Percentiles rank a stretch among this genome's conserved stretches.
phyloP scores from a whole-genome alignment of 2,888 invertebrate genomes.

The Drosophila prostipennis region DNA sequence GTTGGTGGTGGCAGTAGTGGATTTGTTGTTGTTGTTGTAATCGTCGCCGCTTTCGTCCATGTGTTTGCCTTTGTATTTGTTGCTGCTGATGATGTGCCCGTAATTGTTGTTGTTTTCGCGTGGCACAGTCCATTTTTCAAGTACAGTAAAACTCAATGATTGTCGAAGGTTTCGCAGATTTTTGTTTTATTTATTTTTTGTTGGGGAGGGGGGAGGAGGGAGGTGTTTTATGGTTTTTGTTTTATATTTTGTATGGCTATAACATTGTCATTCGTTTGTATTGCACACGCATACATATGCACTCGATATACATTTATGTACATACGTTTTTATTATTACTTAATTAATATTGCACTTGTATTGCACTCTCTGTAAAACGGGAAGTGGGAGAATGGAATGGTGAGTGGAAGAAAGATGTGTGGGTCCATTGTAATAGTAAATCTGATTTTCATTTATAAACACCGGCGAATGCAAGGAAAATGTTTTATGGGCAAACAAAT shows the following conservation, averaged over 20 bases:
- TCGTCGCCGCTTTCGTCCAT: slow-evolving; percentile 36
- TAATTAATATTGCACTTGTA: slow-evolving; percentile 65
- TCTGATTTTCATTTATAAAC: slow-evolving; percentile 35
- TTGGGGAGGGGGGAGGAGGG: neutral
- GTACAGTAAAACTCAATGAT: slow-evolving; percentile 46
- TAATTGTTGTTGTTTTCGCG: slow-evolving; percentile 32
- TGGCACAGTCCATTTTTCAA: slow-evolving; percentile 52
- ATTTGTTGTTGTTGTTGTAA: slow-evolving; percentile 4
- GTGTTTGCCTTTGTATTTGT: slow-evolving; percentile 17
- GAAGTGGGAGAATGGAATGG: slow-evolving; percentile 4
- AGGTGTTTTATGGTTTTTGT: slow-evolving; percentile 12
- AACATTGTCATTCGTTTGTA: slow-evolving; percentile 48
- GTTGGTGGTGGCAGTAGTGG: slow-evolving; percentile 5
- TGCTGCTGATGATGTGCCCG: slow-evolving; percentile 26
- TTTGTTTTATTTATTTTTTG: slow-evolving; percentile 4
- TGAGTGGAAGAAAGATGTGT: slow-evolving; percentile 3
- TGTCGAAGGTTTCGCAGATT: slow-evolving; percentile 40
- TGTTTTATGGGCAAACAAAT: slow-evolving; percentile 62
- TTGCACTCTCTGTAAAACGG: slow-evolving; percentile 26
- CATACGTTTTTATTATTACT: slow-evolving; percentile 27
- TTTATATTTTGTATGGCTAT: slow-evolving; percentile 25
- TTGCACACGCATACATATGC: slow-evolving; percentile 19
- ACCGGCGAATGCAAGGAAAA: slow-evolving; percentile 50
- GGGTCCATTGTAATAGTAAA: slow-evolving; percentile 35
- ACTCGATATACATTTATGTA: slow-evolving; percentile 11